phyloP scores from a whole-genome alignment of 2,888 invertebrate species.

The Cephus pygmeus region DNA sequence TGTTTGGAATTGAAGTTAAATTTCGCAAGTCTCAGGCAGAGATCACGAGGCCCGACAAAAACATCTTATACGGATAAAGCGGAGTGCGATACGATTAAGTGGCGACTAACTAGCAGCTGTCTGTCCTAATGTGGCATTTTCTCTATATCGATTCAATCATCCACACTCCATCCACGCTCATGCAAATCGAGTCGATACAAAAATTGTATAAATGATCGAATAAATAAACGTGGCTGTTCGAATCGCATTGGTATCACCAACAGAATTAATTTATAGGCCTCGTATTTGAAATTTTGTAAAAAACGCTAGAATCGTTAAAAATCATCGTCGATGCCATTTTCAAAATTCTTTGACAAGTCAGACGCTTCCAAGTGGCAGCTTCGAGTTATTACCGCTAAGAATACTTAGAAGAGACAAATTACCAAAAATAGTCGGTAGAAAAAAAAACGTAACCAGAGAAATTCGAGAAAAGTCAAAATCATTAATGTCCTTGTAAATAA shows the following conservation, averaged over 20 bases:
- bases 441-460: background rate
- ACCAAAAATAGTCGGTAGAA: background rate
- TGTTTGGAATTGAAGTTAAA: background rate
- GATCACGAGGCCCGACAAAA: background rate
- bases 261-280: background rate
- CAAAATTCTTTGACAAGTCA: background rate
- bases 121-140: background rate
- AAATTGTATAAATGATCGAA: background rate
- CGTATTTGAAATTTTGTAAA: background rate
- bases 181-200: background rate
- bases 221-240: background rate
- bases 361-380: background rate
- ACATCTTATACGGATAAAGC: background rate
- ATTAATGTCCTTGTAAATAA: background rate
- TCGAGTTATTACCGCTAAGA: background rate
- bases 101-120: background rate
- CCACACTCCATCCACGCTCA: background rate
- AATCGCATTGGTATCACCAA: background rate
- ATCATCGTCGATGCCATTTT: background rate
- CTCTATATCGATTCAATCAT: background rate
- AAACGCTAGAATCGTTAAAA: background rate
- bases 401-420: background rate
- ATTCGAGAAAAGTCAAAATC: background rate
- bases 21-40: background rate
- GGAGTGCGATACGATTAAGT: background rate